Evolutionary conservation across 2,888 invertebrate species (phyloP), one percentile per base, ranked within the genome.

Genomic region (Campaea margaritaria): DNA sequence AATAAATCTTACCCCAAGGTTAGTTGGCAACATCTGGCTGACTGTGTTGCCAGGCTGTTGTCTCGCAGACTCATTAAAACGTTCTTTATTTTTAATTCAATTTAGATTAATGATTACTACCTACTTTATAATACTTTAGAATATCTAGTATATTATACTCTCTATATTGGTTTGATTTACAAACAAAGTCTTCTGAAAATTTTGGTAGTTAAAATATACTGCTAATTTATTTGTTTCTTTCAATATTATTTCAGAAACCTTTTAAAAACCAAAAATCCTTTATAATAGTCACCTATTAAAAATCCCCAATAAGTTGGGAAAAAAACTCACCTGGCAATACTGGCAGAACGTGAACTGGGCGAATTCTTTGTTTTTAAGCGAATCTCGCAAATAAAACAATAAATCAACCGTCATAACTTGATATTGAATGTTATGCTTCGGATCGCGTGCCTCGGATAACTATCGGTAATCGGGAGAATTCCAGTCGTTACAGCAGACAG

Each of bases 1-100:
- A 68, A 68, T 65, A 65, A 64, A 68, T 68, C 59, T 65, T 53
- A 57, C 34, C 11, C 58, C 58, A 58, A 59, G 58, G 59, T 59
- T 63, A 50, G 48, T 50, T 50, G 57, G 65, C 27, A 61, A 61
- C 62, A 66, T 60, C 65, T 66, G 62, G 65, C 43, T 28, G 42
- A 50, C 49, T 43, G 60, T 45, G 55, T 60, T 60, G 55, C 60
- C 50, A 58, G 58, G 10, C 42, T 15, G 34, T 13, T 48, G 31
- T 49, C 50, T 54, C 21, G 11, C 39, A 21, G 41, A 45, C 21
- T 49, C 49, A 16, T 41, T 48, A 31, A 44, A 58, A 31, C 49
- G 45, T 31, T 52, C 5, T 31, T 10, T 31, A 31, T 31, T 7
- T 10, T 9, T 31, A 31, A 7, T 31, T 3, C 31, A 9, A 31